phyloP scores from a whole-genome alignment of 2,113 vertebrate genomes.

The Amia ocellicauda region DNA sequence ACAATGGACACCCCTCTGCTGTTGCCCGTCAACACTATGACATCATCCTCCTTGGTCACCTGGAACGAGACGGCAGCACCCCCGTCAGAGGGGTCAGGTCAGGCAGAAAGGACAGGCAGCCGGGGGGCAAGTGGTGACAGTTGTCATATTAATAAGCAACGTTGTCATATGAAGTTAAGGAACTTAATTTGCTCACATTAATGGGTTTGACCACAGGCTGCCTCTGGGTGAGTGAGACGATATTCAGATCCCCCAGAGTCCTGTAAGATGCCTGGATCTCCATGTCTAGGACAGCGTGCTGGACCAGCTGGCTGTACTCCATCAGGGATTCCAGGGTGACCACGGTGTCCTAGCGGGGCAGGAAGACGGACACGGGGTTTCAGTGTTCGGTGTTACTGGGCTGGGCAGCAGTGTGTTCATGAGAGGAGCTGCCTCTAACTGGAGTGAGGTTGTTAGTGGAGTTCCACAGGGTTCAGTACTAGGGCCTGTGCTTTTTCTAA shows the following conservation, averaged over 20 bases:
- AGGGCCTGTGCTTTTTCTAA: too few species aligned
- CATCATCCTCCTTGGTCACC: background rate
- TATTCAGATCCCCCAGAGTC: slow-evolving; percentile 45
- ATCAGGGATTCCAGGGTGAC: slow-evolving; percentile 80
- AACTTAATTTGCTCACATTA: slow-evolving; percentile 22
- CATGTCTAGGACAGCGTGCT: slow-evolving; percentile 66
- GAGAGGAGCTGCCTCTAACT: too few species aligned
- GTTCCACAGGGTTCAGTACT: too few species aligned
- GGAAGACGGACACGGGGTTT: background rate
- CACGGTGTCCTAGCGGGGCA: slow-evolving; percentile 71
- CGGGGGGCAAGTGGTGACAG: background rate
- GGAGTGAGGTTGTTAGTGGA: too few species aligned
- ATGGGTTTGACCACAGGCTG: slow-evolving; percentile 64
- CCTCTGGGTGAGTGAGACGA: slow-evolving; percentile 59
- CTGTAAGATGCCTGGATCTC: slow-evolving; percentile 67
- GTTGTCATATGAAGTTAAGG: background rate
- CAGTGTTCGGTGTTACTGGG: too few species aligned
- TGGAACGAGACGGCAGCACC: background rate
- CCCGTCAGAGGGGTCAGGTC: background rate
- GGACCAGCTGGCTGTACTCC: slow-evolving; percentile 65
- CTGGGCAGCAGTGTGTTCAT: too few species aligned
- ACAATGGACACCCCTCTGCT: background rate
- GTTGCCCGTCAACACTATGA: background rate
- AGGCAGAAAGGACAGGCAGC: background rate
- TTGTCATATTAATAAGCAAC: too few species aligned